Percentiles rank a stretch among this genome's conserved stretches.
Evolutionary conservation across 2,888 invertebrate genomes (phyloP).

Genomic region (Brachylomia viminalis): DNA sequence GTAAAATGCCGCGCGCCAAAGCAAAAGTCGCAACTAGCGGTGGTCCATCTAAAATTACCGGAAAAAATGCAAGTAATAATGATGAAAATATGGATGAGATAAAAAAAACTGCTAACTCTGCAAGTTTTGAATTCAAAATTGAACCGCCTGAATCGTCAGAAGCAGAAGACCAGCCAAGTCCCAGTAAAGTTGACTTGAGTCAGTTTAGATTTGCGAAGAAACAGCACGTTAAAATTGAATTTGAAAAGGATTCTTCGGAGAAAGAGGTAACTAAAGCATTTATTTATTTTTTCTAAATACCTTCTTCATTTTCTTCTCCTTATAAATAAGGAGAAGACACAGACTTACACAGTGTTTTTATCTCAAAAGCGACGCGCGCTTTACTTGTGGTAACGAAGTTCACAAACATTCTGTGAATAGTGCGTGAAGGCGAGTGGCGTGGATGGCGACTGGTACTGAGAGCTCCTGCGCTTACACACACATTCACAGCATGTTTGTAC

Average conservation of each 20-base stretch:
- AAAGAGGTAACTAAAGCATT: slow-evolving; percentile 65
- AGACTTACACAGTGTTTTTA: too few species aligned
- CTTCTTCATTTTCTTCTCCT: neutral
- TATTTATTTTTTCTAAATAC: neutral
- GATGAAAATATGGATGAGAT: slow-evolving; percentile 29
- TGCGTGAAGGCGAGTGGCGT: too few species aligned
- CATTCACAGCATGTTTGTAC: too few species aligned
- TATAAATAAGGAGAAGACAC: too few species aligned
- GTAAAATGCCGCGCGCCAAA: slow-evolving; percentile 78
- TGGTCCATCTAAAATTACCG: slow-evolving; percentile 19
- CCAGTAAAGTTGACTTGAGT: slow-evolving; percentile 73
- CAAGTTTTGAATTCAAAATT: slow-evolving; percentile 52
- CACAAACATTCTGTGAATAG: too few species aligned
- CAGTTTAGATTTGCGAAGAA: slow-evolving; percentile 83
- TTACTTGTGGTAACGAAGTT: too few species aligned
- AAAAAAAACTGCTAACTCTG: slow-evolving; percentile 28
- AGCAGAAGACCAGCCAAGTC: slow-evolving; percentile 50
- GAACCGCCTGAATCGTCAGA: slow-evolving; percentile 60
- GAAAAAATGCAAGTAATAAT: slow-evolving; percentile 18
- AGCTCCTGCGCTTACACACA: too few species aligned
- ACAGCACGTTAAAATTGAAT: slow-evolving; percentile 83
- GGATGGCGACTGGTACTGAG: too few species aligned
- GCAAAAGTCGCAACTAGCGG: slow-evolving; percentile 51
- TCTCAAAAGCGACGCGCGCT: too few species aligned
- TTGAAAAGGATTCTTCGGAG: slow-evolving; percentile 76